These are phyloP conservation scores for Platyura marginata DNA, from an alignment of 1,140 invertebrate genomes.

Conservation along the genomic window DNA sequence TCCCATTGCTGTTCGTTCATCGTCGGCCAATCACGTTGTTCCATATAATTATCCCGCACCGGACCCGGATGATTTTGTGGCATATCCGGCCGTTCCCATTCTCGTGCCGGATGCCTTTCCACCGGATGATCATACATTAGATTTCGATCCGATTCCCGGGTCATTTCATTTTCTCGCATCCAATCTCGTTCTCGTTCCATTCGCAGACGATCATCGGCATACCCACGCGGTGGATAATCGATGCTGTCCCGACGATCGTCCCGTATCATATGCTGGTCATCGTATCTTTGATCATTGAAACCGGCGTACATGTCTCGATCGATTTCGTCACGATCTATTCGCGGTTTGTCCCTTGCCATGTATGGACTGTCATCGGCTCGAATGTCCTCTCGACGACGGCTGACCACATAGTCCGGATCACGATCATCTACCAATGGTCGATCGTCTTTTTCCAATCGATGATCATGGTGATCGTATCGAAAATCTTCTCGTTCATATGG, in stretches of 20 bases:
- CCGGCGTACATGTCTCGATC: neutral
- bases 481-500: conserved; percentile 10
- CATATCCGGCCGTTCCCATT: neutral
- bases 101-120: neutral
- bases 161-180: neutral
- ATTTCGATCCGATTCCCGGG: neutral
- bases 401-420: neutral
- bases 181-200: neutral
- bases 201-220: neutral
- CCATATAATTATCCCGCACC: neutral
- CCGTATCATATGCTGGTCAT: neutral
- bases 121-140: neutral
- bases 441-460: neutral
- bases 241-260: neutral
- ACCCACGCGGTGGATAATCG: neutral
- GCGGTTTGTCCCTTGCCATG: neutral
- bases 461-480: conserved; percentile 13
- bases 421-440: neutral
- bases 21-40: neutral
- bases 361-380: neutral
- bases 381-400: neutral
- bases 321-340: neutral
- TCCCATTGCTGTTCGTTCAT: neutral
- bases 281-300: neutral
- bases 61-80: too few species aligned